Evolutionary conservation across 2,888 invertebrate species (phyloP).

Genomic region (Cataglyphis rosenhaueri): DNA sequence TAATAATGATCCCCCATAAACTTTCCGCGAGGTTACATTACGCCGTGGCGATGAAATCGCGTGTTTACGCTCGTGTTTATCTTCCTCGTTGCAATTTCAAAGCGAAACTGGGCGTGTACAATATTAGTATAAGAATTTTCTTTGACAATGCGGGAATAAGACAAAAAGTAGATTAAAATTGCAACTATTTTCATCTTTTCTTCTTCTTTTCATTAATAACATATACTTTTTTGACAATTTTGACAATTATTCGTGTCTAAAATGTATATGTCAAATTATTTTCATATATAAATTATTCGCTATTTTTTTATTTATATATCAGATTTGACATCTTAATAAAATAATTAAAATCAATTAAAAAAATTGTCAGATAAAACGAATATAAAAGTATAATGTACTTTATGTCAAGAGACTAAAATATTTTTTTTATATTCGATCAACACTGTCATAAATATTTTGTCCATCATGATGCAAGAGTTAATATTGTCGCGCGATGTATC

Average conservation of each 20-base stretch:
- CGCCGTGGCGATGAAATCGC: conserved; percentile 36
- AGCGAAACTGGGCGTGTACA: conserved; percentile 22
- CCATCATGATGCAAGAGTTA: not conserved
- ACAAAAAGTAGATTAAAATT: not conserved
- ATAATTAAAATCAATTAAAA: not conserved
- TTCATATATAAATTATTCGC: not conserved
- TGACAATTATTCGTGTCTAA: not conserved
- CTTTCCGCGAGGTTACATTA: conserved; percentile 21
- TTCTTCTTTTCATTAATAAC: not conserved
- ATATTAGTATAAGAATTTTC: not conserved
- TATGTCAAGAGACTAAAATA: not conserved
- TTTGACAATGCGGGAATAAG: not conserved
- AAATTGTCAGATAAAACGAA: not conserved
- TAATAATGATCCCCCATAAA: conserved; percentile 45
- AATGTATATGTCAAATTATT: not conserved
- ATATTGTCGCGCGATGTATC: conserved; percentile 5
- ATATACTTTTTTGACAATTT: not conserved
- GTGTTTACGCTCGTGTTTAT: conserved; percentile 53
- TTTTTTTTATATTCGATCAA: not conserved
- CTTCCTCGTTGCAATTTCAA: conserved; percentile 31
- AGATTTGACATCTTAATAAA: not conserved
- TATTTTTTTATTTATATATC: not conserved
- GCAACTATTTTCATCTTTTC: not conserved
- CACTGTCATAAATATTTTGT: not conserved
- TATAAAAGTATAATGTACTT: not conserved